Conservation (phyloP, 37 sponge, comb jelly and placozoan species). For the Chondrilla cf. caribensis region DNA sequence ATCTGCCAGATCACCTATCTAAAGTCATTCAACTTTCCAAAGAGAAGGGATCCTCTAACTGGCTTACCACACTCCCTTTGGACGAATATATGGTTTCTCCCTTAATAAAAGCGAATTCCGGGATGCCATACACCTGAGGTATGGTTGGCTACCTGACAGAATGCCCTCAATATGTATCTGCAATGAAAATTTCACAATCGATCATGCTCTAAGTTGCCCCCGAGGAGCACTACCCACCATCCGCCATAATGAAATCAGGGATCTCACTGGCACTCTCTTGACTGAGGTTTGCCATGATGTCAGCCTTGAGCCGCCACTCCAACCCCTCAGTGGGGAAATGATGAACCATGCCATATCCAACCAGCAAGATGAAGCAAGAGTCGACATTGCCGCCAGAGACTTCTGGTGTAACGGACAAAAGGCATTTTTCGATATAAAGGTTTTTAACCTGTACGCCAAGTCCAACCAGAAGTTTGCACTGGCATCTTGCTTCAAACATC, state of each 20-base stretch:
- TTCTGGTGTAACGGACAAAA: conserved; percentile 9
- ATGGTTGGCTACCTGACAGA: conserved; percentile 5
- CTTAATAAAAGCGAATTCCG: background rate
- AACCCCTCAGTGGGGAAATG: background rate
- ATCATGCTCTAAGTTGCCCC: conserved; percentile 1
- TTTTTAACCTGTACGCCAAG: conserved; percentile 22
- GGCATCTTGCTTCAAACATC: conserved; percentile 9
- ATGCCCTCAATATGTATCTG: conserved; percentile 2
- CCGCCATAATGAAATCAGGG: conserved; percentile 8
- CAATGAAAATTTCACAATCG: background rate
- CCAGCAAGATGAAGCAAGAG: background rate
- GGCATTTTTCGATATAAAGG: conserved; percentile 21
- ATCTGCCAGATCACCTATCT: background rate
- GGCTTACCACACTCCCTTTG: conserved; percentile 18
- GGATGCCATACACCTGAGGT: background rate
- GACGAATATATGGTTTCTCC: background rate
- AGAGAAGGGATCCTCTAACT: conserved; percentile 3
- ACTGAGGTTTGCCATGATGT: conserved; percentile 21
- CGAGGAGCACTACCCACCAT: conserved; percentile 16
- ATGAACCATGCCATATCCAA: background rate
- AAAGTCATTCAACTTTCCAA: background rate
- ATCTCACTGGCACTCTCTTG: conserved; percentile 11
- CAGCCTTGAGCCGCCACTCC: background rate
- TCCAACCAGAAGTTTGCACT: conserved; percentile 26
- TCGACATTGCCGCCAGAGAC: conserved; percentile 4